Conservation (phyloP, 2,797 vertebrate species). For the Austrolebias charrua region DNA sequence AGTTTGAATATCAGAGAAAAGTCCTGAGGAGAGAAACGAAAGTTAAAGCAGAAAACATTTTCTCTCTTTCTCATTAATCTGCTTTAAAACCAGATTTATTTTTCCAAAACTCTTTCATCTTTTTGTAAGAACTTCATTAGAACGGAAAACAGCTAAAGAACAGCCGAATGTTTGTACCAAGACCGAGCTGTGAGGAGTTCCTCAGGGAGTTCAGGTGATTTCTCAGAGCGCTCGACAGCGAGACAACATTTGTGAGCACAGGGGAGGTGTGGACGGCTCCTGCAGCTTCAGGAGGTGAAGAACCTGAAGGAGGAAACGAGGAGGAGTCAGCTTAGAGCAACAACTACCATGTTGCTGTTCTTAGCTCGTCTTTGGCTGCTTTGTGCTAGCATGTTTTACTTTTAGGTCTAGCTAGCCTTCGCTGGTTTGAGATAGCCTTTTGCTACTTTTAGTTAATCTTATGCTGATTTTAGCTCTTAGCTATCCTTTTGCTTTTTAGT, state of each 20-base stretch:
- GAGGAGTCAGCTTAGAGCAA: background rate
- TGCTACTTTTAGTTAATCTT: too few relatives aligned
- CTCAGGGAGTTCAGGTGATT: conserved; percentile 74
- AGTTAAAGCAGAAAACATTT: too few relatives aligned
- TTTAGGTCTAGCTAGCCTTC: too few relatives aligned
- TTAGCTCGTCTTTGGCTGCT: too few relatives aligned
- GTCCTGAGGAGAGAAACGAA: conserved; percentile 65
- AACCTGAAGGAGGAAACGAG: conserved; percentile 21
- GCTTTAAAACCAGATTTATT: background rate
- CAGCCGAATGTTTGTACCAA: background rate
- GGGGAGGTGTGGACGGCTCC: conserved; percentile 79
- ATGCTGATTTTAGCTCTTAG: too few relatives aligned
- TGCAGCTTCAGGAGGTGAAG: conserved; percentile 19
- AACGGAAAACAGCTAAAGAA: background rate
- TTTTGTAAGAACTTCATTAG: too few relatives aligned
- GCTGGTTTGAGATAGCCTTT: too few relatives aligned
- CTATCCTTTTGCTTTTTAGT: too few relatives aligned
- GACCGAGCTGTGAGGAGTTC: conserved; percentile 83
- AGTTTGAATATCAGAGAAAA: conserved; percentile 81
- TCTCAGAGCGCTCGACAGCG: conserved; percentile 84
- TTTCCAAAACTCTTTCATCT: background rate
- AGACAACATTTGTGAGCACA: conserved; percentile 89
- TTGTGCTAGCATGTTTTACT: too few relatives aligned
- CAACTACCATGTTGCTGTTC: too few relatives aligned
- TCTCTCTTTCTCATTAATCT: background rate